Evolutionary conservation across 2,888 invertebrate genomes (phyloP).

Genomic region (Hypomecis atomaria): DNA sequence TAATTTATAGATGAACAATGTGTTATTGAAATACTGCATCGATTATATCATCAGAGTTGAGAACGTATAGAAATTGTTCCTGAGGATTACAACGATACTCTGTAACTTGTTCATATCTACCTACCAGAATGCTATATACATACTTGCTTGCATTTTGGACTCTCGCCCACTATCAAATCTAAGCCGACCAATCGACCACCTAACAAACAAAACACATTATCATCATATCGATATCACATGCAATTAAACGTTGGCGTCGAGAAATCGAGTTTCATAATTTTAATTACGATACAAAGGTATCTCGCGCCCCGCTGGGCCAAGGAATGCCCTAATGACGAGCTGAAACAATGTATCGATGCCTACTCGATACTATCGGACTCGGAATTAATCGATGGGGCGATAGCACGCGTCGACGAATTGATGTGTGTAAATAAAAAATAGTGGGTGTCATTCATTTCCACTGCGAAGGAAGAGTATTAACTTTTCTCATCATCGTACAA

Average conservation of each 20-base stretch:
- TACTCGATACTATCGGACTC: slow-evolving; percentile 13
- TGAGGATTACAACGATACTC: too few relatives aligned
- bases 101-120: too few relatives aligned
- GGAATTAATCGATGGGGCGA: slow-evolving; percentile 20
- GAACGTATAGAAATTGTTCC: too few relatives aligned
- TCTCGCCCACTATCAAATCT: slow-evolving; percentile 32
- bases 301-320: slow-evolving; percentile 66
- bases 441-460: background rate
- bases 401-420: slow-evolving; percentile 19
- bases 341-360: slow-evolving; percentile 67
- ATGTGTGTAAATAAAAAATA: slow-evolving; percentile 5
- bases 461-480: too few relatives aligned
- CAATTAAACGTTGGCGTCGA: slow-evolving; percentile 63
- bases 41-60: too few relatives aligned
- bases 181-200: slow-evolving; percentile 28
- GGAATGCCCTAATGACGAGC: slow-evolving; percentile 52
- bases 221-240: slow-evolving; percentile 59
- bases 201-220: slow-evolving; percentile 27
- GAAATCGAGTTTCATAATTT: slow-evolving; percentile 63
- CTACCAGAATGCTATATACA: background rate
- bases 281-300: slow-evolving; percentile 68
- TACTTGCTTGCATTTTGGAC: background rate
- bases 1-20: too few relatives aligned
- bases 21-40: too few relatives aligned
- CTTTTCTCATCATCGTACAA: too few relatives aligned